Evolutionary conservation across 2,888 invertebrate species (phyloP), one percentile per base, ranked within the genome.

Genomic region (Chironomus riparius): DNA sequence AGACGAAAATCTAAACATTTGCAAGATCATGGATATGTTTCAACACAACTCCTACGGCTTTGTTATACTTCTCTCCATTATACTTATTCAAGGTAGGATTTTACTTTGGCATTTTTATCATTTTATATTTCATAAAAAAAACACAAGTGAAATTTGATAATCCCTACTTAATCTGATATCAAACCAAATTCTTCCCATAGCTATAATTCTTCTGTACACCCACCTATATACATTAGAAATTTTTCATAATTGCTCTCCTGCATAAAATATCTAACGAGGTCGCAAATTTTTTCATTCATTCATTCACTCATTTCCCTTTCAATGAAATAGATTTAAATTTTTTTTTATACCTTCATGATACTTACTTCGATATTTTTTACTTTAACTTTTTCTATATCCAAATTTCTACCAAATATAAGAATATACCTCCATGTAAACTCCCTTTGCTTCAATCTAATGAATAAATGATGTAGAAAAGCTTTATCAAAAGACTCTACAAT

Each of bases 381-480:
- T 38, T 38, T 38, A 38, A 38, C 38, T 38, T 38, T 38, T 38
- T 10, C 38, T 38, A 38, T 38, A 38, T 38, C 12, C 38, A 68
- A n/a, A 69, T 69, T 38, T 3, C 6, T 5, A n/a, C 38, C 38
- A 38, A 38, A 38, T 38, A 38, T 2, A 38, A 38, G 38, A 38
- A 38, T 38, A 38, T 38, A 38, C 38, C 38, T 38, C 38, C 38
- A 38, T 38, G 7, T 56, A 56, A 15, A 56, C 18, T 56, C 56
- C 56, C 56, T 56, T 56, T 50, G 65, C 65, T 65, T 24, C 65
- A 65, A 65, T 65, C 61, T 74, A 74, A 74, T 74, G 74, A 74
- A 74, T 74, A 74, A 74, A 74, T 74, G 74, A 74, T 74, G 74
- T 61, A 68, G 74, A 74, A 74, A 74, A 68, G 68, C 68, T 74